Evolutionary conservation across 2,888 invertebrate species (phyloP), one percentile per base, ranked within the genome.

Genomic region (Sylvicola cinctus): DNA sequence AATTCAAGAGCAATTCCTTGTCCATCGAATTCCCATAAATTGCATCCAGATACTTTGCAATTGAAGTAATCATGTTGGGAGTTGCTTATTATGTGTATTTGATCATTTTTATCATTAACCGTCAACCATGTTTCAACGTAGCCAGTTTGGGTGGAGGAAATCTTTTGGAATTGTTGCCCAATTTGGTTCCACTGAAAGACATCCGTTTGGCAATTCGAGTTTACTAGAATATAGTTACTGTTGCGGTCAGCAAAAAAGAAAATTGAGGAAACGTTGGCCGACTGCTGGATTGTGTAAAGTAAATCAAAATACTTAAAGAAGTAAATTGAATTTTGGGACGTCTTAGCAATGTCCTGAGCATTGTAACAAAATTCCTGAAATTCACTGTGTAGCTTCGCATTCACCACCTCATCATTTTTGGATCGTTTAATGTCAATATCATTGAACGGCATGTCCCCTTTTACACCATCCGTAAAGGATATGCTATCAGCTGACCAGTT

Each of bases 221-320:
- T 58, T 0, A 53, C 14, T n/a, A 58, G 29, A 12, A 57, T 27
- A 38, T 47, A 50, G 11, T 34, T 41, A 0, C 30, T 16, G 2
- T 5, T 32, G 3, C 13, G 8, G 11, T 33, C 16, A 29, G 27
- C 14, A 31, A 39, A 40, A 15, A 37, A 16, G 13, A 36, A 32
- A 29, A 41, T 33, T 5, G 31, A 32, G 32, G 27, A 36, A 14
- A 38, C 39, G 15, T 36, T 20, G 25, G 23, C 32, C 29, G 33
- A 33, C 31, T 35, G 31, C 2, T 25, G 13, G 7, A 34, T 31
- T 14, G 31, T 42, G 33, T 43, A 55, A 2, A 54, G 38, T 33
- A 54, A 49, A 29, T 65, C 62, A 30, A 70, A 55, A 41, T 62
- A 59, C 44, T 62, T 60, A 32, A 65, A 55, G 40, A 54, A 53